Evolutionary conservation across 2,113 vertebrate genomes (phyloP), one percentile per base, ranked within the genome.

Genomic region (Tachysurus fulvidraco): DNA sequence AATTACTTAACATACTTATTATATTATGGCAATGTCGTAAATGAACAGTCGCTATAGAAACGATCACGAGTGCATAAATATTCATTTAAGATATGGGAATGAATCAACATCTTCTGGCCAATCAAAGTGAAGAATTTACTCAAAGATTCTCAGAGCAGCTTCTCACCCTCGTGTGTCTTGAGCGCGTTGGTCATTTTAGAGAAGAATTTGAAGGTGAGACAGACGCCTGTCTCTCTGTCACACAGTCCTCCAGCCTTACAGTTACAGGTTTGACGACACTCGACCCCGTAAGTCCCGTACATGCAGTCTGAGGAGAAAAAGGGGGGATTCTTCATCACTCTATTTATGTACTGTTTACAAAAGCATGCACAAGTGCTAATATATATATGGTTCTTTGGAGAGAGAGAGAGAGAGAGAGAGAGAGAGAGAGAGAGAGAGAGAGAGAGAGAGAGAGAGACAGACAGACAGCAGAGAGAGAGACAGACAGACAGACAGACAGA

Each of bases 211-310:
- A 99, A 97, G 84, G 94, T 97, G 90, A 98, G 88, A 89, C 98
- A 99, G 71, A 95, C 96, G 8, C 98, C 98, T 0, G 96, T 98
- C 91, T 96, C 96, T 89, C 96, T 95, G 94, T 99, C 96, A 92
- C 98, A 99, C 64, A 99, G 95, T 89, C 97, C 94, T 65, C 93
- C 96, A 2, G 93, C 96, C n/a, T 95, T 96, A 90, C 98, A 99
- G 88, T 91, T 96, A 94, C 98, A 99, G 0, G 91, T 95, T 92
- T 96, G 95, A 84, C 96, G 96, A 92, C 98, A 99, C 86, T 97
- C 98, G 64, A 97, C 88, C 71, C 98, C 98, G 0, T 96, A 98
- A 73, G 96, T 98, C 84, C 98, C 98, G 0, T 95, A 99, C 7
- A 93, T 93, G 86, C 98, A 99, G n/a, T 99, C 98, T 98, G 95